phyloP scores from a whole-genome alignment of 2,113 vertebrate genomes.

The Collichthys lucidus region DNA sequence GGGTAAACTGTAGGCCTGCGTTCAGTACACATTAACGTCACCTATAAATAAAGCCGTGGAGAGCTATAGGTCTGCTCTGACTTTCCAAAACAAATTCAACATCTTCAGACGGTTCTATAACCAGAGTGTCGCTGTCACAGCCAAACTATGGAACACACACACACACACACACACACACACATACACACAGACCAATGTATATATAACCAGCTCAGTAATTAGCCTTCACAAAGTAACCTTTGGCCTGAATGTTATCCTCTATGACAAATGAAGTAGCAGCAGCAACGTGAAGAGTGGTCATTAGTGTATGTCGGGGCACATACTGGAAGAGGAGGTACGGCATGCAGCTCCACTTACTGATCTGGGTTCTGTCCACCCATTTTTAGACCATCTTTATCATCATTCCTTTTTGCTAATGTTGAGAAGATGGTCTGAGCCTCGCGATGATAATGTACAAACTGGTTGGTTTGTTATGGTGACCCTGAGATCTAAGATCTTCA shows the following conservation, averaged over 20 bases:
- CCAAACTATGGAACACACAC: conserved; percentile 22
- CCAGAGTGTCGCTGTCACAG: conserved; percentile 29
- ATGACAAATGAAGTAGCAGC: conserved; percentile 64
- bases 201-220: conserved; percentile 67
- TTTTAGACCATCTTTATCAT: conserved; percentile 41
- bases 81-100: conserved; percentile 56
- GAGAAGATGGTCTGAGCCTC: not conserved
- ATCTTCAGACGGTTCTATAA: conserved; percentile 52
- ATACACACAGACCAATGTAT: conserved; percentile 26
- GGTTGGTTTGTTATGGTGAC: not conserved
- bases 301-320: conserved; percentile 63
- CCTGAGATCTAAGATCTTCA: no score
- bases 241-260: conserved; percentile 57
- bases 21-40: conserved; percentile 20
- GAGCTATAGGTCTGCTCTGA: conserved; percentile 12
- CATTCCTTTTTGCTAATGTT: not conserved
- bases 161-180: conserved; percentile 6
- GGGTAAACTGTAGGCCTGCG: conserved; percentile 14
- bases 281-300: conserved; percentile 63
- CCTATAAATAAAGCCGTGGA: conserved; percentile 49
- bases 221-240: conserved; percentile 56
- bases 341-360: conserved; percentile 43
- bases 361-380: conserved; percentile 37
- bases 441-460: not conserved
- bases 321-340: conserved; percentile 34